Percentiles rank a stretch among this genome's conserved stretches.
These are phyloP conservation scores for Amiota mariae DNA, from an alignment of 2,888 invertebrate species.

Conservation along the genomic window DNA sequence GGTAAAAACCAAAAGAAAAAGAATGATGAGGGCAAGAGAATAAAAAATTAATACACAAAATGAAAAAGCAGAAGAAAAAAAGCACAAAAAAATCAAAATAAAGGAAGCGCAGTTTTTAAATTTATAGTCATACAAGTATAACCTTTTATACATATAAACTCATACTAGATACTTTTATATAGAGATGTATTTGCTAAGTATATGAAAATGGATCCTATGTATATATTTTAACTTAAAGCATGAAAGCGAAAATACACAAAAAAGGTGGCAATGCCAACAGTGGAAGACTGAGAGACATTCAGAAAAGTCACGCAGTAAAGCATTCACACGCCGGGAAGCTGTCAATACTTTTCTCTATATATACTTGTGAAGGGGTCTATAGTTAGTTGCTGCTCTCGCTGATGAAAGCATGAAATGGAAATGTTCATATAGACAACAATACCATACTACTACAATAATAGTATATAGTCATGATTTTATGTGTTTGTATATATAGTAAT, in stretches of 20 bases:
- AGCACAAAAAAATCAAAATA: slow-evolving; percentile 5
- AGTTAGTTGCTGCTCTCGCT: slow-evolving; percentile 28
- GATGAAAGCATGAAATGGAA: slow-evolving; percentile 28
- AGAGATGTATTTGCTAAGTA: too few relatives aligned
- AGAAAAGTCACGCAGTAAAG: neutral
- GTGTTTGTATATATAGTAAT: too few relatives aligned
- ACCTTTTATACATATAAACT: too few relatives aligned
- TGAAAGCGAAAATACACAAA: slow-evolving; percentile 43
- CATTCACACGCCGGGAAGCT: neutral
- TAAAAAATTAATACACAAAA: too few relatives aligned
- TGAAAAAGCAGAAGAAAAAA: too few relatives aligned
- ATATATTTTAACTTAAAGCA: neutral
- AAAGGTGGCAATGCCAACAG: neutral
- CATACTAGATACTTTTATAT: too few relatives aligned
- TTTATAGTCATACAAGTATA: neutral
- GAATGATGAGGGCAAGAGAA: neutral
- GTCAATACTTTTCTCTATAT: neutral
- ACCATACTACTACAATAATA: neutral
- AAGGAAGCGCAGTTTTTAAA: neutral
- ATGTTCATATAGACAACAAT: neutral
- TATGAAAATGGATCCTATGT: neutral
- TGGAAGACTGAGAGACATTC: neutral
- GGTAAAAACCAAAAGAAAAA: neutral
- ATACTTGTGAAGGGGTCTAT: slow-evolving; percentile 20
- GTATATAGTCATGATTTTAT: too few relatives aligned